Conservation (phyloP, 1,140 invertebrate species). For the Lethocerus indicus region DNA sequence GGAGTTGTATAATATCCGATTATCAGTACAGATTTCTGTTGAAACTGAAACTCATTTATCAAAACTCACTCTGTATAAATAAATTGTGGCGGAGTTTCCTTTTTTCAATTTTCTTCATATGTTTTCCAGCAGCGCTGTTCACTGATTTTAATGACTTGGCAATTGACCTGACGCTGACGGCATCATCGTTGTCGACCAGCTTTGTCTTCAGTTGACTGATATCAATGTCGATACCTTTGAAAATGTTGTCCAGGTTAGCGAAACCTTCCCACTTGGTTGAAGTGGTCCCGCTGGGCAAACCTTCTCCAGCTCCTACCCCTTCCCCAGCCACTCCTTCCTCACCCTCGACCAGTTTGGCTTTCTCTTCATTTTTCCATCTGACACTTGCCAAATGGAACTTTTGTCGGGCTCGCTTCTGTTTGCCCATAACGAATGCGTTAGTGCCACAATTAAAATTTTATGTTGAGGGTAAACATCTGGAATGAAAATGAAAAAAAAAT, state of each 20-base stretch:
- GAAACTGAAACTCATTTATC: constrained; percentile 13
- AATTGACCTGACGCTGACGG: not conserved
- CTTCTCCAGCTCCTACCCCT: not conserved
- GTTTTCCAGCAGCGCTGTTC: not conserved
- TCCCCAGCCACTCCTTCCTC: not conserved
- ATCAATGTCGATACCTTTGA: constrained; percentile 1
- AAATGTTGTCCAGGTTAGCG: not conserved
- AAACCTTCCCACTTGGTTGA: not conserved
- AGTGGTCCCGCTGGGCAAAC: not conserved
- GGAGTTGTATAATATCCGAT: no score
- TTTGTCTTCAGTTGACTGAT: not conserved
- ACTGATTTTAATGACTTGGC: not conserved
- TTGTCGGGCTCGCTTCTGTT: not conserved
- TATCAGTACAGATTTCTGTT: no score
- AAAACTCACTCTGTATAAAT: constrained; percentile 9
- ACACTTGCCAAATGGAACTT: not conserved
- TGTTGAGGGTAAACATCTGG: no score
- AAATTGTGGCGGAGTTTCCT: not conserved
- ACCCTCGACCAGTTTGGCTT: not conserved
- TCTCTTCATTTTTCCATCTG: not conserved
- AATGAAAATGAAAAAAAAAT: no score
- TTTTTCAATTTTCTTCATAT: not conserved
- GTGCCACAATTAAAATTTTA: not conserved
- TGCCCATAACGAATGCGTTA: not conserved
- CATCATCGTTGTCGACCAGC: not conserved